A percentile compares a stretch with the other conserved stretches of the same genome.
Evolutionary conservation across 2,797 vertebrate genomes (phyloP).

Genomic region (Xenopus petersii): DNA sequence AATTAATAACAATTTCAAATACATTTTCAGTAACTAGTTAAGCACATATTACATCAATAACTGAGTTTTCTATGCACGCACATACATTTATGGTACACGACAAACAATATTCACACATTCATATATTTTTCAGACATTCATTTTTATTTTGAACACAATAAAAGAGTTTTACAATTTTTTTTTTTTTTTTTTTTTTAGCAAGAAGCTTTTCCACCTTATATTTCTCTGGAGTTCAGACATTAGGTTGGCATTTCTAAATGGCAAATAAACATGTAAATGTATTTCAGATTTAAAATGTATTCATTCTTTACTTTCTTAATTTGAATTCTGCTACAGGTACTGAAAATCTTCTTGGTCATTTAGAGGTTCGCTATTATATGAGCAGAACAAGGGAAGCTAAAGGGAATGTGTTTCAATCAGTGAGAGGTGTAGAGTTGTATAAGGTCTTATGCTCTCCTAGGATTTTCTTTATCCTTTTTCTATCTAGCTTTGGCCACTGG

Average conservation of each 20-base stretch:
- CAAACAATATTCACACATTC: not conserved
- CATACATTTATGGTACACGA: no score
- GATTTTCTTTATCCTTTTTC: no score
- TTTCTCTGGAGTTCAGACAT: constrained; percentile 38
- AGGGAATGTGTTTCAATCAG: no score
- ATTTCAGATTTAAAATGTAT: constrained; percentile 44
- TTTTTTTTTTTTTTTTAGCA: constrained; percentile 3
- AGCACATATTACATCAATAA: no score
- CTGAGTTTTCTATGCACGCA: constrained; percentile 10
- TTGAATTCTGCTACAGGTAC: constrained; percentile 7
- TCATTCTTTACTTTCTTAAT: constrained; percentile 17
- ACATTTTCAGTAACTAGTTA: no score
- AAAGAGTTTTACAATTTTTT: not conserved
- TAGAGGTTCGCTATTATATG: no score
- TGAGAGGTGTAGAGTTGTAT: no score
- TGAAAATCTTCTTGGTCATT: not conserved
- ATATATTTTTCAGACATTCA: not conserved
- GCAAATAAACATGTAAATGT: constrained; percentile 49
- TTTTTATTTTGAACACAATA: not conserved
- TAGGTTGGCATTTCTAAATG: constrained; percentile 48
- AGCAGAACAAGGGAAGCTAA: no score
- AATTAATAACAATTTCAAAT: no score
- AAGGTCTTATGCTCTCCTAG: no score
- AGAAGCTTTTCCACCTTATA: constrained; percentile 21
- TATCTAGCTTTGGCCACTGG: no score